Percentiles rank a stretch among this genome's conserved stretches.
Evolutionary conservation across 1,140 invertebrate species (phyloP).

Genomic region (Anagrus nilaparvatae): DNA sequence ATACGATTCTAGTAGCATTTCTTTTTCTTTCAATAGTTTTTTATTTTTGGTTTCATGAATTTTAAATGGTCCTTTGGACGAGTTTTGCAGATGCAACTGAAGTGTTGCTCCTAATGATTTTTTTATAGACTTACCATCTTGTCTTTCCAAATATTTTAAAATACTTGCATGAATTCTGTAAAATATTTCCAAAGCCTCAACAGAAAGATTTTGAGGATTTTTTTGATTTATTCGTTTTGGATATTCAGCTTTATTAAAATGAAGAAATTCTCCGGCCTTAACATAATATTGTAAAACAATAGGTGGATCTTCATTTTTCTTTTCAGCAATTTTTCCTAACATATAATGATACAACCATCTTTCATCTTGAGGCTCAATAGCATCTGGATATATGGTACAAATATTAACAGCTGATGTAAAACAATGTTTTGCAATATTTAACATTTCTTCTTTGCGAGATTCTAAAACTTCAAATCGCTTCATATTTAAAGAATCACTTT

Average conservation of each 20-base stretch:
- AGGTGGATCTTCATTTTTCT: conserved; percentile 60
- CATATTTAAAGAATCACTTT: conserved; percentile 63
- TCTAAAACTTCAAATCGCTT: conserved; percentile 67
- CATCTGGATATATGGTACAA: conserved; percentile 34
- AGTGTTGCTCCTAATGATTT: conserved; percentile 33
- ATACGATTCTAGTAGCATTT: too few relatives aligned
- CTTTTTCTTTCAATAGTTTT: too few relatives aligned
- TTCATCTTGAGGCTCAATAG: conserved; percentile 53
- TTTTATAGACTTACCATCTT: conserved; percentile 44
- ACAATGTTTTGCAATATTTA: conserved; percentile 63
- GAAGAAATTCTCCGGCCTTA: conserved; percentile 59
- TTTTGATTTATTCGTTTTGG: conserved; percentile 78
- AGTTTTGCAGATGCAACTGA: conserved; percentile 32
- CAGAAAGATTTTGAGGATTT: conserved; percentile 67
- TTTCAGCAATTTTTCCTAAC: conserved; percentile 84
- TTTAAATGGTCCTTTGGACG: conserved; percentile 37
- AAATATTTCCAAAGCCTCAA: conserved; percentile 84
- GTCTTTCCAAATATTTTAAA: conserved; percentile 72
- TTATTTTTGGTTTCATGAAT: conserved; percentile 37
- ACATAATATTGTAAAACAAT: conserved; percentile 69
- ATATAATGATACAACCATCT: conserved; percentile 87
- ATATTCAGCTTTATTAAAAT: conserved; percentile 74
- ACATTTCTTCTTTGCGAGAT: conserved; percentile 65
- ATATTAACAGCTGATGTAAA: conserved; percentile 61
- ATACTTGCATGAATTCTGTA: conserved; percentile 76